Conservation (phyloP, 1,140 invertebrate genomes). For the Zaprionus africanus region DNA sequence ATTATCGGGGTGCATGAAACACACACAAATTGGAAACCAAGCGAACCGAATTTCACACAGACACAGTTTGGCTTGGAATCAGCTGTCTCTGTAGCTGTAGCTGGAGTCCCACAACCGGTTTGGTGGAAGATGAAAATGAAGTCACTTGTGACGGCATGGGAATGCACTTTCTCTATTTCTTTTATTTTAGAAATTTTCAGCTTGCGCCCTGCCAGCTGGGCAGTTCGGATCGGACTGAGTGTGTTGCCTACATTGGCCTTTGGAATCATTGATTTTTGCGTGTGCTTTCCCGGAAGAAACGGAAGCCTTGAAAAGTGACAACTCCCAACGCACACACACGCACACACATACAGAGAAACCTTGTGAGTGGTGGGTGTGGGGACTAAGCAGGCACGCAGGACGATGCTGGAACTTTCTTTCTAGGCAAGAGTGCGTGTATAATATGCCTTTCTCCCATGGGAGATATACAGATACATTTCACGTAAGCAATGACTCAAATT, state of each 20-base stretch:
- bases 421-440: conserved; percentile 7
- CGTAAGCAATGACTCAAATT: conserved; percentile 59
- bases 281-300: conserved; percentile 36
- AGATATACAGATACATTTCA: not conserved
- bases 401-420: conserved; percentile 55
- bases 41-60: conserved; percentile 13
- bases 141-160: conserved; percentile 37
- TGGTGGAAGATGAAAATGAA: conserved; percentile 43
- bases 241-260: not conserved
- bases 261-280: conserved; percentile 42
- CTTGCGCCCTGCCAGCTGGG: conserved; percentile 39
- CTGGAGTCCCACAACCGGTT: conserved; percentile 9
- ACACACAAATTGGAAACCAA: conserved; percentile 3
- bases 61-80: conserved; percentile 14
- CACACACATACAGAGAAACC: not conserved
- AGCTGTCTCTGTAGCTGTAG: conserved; percentile 6
- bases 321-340: conserved; percentile 16
- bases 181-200: conserved; percentile 38
- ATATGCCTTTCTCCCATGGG: not conserved
- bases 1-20: conserved; percentile 11
- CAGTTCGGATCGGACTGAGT: conserved; percentile 7
- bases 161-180: conserved; percentile 41
- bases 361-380: conserved; percentile 23
- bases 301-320: conserved; percentile 72
- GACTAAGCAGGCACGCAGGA: conserved; percentile 15